Base-by-base conservation (phyloP, 2,797 vertebrate species). In the Echiichthys vipera region DNA sequence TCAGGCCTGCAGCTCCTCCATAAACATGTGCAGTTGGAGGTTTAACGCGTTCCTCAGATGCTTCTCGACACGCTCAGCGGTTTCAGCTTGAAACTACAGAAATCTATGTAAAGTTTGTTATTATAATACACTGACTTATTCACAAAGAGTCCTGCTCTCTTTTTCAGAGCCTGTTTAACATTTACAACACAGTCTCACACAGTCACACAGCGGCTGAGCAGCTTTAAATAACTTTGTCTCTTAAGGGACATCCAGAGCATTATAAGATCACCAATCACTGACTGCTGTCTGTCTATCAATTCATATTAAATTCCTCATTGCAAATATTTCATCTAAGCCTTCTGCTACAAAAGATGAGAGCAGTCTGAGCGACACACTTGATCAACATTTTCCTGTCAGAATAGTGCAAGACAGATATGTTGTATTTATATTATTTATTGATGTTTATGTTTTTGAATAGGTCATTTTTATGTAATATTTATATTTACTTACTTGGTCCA, bases 1-100 rank as follows among this genome's bases (percentile, higher is more conserved):
- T 62, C 57, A 13, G 14, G 32, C 5, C 42, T 71, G 43, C 70
- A 36, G 53, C 36, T 62, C 64, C 56, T 67, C 55, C 47, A 74
- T 61, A 61, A 74, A 74, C 71, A 67, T 54, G 30, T 24, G 6
- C 7, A 18, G 25, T 14, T 25, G 4, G 24, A 27, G 50, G 1
- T 30, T 57, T 29, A 22, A 45, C 6, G 30, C 4, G 15, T 40
- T 30, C 14, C 40, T 17, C 2, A 15, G 5, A n/a, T 18, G 27
- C 27, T 30, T 30, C 8, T 32, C 37, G 34, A 50, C 25, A 27
- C 15, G 13, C 61, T 13, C 29, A 25, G 30, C 9, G 5, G 36
- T 22, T 53, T 51, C 22, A 36, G 66, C 37, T 0, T 2, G 45
- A 50, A 13, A 4, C 12, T 14, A 18, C 22, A n/a, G 15, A 69